Evolutionary conservation across 2,888 invertebrate species (phyloP), one percentile per base, ranked within the genome.

Genomic region (Harmothoe impar): DNA sequence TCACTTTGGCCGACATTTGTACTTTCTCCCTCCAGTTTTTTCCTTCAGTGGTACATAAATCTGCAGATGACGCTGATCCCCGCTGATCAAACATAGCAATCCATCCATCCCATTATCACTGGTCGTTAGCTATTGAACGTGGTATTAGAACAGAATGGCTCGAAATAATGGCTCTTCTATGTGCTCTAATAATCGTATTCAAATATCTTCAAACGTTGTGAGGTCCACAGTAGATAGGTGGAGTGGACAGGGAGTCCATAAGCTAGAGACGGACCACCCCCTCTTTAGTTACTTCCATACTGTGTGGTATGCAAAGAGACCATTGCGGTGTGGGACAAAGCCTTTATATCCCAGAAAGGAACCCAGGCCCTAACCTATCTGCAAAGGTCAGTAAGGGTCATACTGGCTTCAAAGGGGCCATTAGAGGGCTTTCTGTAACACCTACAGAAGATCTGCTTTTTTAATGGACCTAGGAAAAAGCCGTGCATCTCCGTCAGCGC

Each of bases 311-410:
- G n/a, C 77, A 29, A 15, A 10, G 23, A 31, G 77, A 23, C 77
- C 23, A 29, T 43, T 81, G 33, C 5, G n/a, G 35, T 33, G 10
- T 33, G 33, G 81, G 17, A 81, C 43, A 81, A 81, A 81, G 43
- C 33, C 35, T 43, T 81, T 5, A 33, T 81, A 81, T 81, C 35
- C 81, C 35, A 15, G 35, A 3, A 1, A 12, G 23, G 43, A 23
- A 35, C 81, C 33, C 7, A 43, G 81, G 81, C 35, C 81, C 33
- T 43, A 20, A n/a, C 81, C 81, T 43, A 81, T 81, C 43, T 43
- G 81, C 5, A 43, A 43, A 33, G 33, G 81, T 29, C 0, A 81
- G 81, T 35, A 81, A 43, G 33, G 81, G 72, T 29, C 72, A 29
- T 3, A 72, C 20, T 5, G 72, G 72, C 72, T 25, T 72, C 29